phyloP scores from a whole-genome alignment of 2,888 invertebrate genomes.

The Agrypnus murinus region DNA sequence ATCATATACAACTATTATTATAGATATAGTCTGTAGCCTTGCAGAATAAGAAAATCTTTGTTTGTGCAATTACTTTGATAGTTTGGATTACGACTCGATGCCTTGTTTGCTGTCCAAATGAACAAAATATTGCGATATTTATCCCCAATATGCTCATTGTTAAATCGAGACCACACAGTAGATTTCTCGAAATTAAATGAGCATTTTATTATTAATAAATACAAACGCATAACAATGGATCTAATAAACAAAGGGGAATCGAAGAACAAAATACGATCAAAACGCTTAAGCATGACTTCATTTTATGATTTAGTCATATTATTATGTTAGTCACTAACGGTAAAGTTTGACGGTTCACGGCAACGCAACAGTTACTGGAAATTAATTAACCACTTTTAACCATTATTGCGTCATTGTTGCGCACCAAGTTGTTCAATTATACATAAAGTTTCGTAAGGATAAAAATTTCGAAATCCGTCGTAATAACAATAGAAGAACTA shows the following conservation, averaged over 20 bases:
- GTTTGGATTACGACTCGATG: no score
- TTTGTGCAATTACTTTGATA: neutral
- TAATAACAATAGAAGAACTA: slow-evolving; percentile 15
- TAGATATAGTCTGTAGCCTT: no score
- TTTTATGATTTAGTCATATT: slow-evolving; percentile 51
- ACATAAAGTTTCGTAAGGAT: slow-evolving; percentile 36
- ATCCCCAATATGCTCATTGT: neutral
- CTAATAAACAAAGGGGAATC: slow-evolving; percentile 41
- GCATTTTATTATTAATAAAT: no score
- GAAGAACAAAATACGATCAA: slow-evolving; percentile 32
- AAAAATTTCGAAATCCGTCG: slow-evolving; percentile 14
- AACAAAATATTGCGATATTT: neutral
- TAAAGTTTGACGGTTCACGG: slow-evolving; percentile 54
- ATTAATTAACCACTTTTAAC: slow-evolving; percentile 53
- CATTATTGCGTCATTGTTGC: slow-evolving; percentile 56
- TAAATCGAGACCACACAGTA: slow-evolving; percentile 34
- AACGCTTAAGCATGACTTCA: slow-evolving; percentile 49
- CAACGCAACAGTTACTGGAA: slow-evolving; percentile 56
- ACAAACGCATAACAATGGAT: no score
- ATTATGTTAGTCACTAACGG: slow-evolving; percentile 54
- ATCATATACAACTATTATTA: neutral
- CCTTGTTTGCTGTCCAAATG: no score
- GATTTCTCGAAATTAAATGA: slow-evolving; percentile 40
- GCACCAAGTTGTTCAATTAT: slow-evolving; percentile 39
- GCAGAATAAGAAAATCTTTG: neutral